Percentiles rank a stretch among this genome's conserved stretches.
Conservation (phyloP, 2,797 vertebrate species). For the Peromyscus melanophrys region DNA sequence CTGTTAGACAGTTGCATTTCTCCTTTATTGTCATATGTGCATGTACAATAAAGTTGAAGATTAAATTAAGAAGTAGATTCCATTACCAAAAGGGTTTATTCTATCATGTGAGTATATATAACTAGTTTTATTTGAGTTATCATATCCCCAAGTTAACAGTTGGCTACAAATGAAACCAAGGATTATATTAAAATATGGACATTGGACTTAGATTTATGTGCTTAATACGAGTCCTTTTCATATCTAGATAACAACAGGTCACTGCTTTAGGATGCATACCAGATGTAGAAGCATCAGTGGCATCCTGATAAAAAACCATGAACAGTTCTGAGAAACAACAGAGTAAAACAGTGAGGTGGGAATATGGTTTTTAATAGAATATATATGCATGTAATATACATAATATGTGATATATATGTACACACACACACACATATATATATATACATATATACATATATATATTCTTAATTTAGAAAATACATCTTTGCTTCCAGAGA, state of each 20-base stretch:
- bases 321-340: background rate
- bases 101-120: background rate
- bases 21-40: background rate
- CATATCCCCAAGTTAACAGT: background rate
- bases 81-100: background rate
- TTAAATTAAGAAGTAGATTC: background rate
- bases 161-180: background rate
- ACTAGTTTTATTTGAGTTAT: background rate
- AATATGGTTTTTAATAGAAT: background rate
- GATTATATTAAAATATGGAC: background rate
- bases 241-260: background rate
- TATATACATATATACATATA: background rate
- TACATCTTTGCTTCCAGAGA: background rate
- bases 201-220: background rate
- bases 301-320: background rate
- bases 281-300: background rate
- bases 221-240: background rate
- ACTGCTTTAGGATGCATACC: background rate
- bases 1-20: background rate
- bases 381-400: too few relatives aligned
- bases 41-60: background rate
- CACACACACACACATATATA: background rate
- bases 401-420: background rate
- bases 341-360: background rate
- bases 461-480: constrained; percentile 1